Percentiles rank a stretch among this genome's conserved stretches.
phyloP scores from a whole-genome alignment of 2,888 invertebrate genomes.

The Pseudococcus longispinus region DNA sequence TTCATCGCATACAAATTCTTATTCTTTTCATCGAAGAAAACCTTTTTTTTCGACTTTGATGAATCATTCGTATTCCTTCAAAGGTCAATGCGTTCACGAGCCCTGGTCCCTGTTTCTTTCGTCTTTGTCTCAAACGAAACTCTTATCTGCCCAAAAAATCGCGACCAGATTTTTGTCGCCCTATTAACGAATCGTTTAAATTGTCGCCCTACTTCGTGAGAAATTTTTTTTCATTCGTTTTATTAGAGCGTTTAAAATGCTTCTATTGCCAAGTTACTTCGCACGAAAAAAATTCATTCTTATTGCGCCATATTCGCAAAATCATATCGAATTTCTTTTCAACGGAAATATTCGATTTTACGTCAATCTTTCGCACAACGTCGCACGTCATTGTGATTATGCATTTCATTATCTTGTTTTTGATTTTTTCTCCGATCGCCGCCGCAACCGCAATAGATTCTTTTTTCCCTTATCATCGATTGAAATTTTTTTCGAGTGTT shows the following conservation, averaged over 20 bases:
- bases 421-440: background rate
- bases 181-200: background rate
- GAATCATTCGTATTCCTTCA: background rate
- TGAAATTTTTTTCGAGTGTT: conserved; percentile 13
- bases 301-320: background rate
- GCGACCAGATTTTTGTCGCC: background rate
- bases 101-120: background rate
- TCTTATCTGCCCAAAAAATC: background rate
- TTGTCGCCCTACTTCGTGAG: background rate
- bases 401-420: conserved; percentile 9
- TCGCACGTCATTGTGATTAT: background rate
- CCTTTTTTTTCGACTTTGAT: background rate
- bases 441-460: background rate
- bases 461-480: background rate
- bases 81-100: background rate
- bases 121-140: background rate
- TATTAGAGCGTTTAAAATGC: background rate
- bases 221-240: background rate
- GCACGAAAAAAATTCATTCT: background rate
- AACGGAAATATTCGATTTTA: background rate
- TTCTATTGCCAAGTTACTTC: background rate
- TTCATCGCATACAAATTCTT: background rate
- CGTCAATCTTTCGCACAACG: background rate
- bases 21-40: background rate
- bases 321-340: background rate